phyloP scores from a whole-genome alignment of 2,797 vertebrate genomes.

The Tragelaphus oryx region DNA sequence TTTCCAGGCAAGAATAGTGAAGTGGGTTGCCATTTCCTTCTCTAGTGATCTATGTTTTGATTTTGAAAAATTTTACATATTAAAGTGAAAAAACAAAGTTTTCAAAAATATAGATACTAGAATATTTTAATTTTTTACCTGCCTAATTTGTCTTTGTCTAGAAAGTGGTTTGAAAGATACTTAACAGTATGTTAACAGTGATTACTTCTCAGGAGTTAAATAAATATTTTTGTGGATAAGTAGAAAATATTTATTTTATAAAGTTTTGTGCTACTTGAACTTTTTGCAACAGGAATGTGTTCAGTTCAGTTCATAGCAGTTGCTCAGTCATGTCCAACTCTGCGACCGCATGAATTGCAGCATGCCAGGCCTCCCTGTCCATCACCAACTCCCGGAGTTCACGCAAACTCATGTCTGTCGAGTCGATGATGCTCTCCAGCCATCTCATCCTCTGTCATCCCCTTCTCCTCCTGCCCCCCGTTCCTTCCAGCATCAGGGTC shows the following conservation, averaged over 20 bases:
- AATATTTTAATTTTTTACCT: constrained; percentile 11
- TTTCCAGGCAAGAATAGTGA: background rate
- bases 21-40: background rate
- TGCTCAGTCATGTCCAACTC: no score
- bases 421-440: no score
- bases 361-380: no score
- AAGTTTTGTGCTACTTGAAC: constrained; percentile 13
- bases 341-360: no score
- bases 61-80: background rate
- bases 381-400: no score
- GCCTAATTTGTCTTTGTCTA: constrained; percentile 15
- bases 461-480: no score
- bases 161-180: constrained; percentile 30
- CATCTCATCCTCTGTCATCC: no score
- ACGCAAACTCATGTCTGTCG: no score
- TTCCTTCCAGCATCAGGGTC: no score
- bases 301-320: background rate
- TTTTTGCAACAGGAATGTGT: background rate
- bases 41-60: background rate
- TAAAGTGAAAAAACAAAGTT: background rate
- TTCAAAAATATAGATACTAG: background rate
- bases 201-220: background rate
- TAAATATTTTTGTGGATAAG: background rate
- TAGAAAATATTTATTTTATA: constrained; percentile 1
- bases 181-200: background rate